These are phyloP conservation scores for Camarhynchus parvulus DNA, from an alignment of 2,113 vertebrate genomes.

Conservation along the genomic window DNA sequence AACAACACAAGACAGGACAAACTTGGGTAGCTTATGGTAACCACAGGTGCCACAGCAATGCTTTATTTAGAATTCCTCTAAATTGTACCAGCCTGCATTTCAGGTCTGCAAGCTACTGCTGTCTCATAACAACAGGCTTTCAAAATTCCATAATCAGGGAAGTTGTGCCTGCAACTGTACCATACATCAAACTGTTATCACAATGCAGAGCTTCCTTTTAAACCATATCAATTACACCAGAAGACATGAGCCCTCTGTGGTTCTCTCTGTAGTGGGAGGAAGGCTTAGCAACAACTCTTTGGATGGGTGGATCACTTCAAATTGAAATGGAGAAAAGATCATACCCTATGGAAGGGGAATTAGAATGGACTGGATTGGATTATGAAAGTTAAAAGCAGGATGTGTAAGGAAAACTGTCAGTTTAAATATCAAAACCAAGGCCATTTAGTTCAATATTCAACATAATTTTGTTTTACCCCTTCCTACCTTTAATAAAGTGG, in stretches of 20 bases:
- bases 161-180: background rate
- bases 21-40: background rate
- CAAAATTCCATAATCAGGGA: background rate
- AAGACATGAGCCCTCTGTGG: slow-evolving; percentile 24
- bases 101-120: background rate
- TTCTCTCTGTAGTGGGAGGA: slow-evolving; percentile 2
- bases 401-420: slow-evolving; percentile 35
- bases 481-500: background rate
- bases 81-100: background rate
- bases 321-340: slow-evolving; percentile 68
- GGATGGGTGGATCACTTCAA: background rate
- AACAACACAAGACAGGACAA: background rate
- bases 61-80: background rate
- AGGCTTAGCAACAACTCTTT: slow-evolving; percentile 28
- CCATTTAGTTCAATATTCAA: background rate
- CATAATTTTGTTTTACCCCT: background rate
- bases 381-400: slow-evolving; percentile 27
- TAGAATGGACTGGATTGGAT: slow-evolving; percentile 43
- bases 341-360: slow-evolving; percentile 51
- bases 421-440: slow-evolving; percentile 1
- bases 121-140: background rate
- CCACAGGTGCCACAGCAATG: background rate
- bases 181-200: background rate
- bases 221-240: slow-evolving; percentile 16
- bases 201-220: slow-evolving; percentile 20